phyloP scores from a whole-genome alignment of 92 coral and sea anemone species.

The Zoanthus sansibaricus region DNA sequence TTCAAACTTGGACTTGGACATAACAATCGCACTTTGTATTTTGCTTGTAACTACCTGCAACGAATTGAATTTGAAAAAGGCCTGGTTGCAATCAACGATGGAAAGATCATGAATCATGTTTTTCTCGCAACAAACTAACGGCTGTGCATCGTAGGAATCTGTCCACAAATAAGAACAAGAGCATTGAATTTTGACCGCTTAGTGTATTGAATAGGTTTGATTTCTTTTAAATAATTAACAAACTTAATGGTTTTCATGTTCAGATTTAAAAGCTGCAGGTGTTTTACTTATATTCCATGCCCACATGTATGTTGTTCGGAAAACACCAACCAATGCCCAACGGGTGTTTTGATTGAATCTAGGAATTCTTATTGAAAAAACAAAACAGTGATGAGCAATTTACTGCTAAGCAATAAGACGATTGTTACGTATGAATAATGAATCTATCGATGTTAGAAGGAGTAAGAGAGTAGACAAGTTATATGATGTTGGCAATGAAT shows the following conservation, averaged over 20 bases:
- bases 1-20: not conserved
- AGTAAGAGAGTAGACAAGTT: no score
- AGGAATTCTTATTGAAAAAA: no score
- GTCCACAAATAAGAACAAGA: not conserved
- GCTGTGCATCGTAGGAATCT: not conserved
- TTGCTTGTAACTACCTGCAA: not conserved
- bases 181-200: not conserved
- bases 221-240: slow-evolving; percentile 27
- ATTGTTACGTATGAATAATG: no score
- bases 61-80: not conserved
- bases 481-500: no score
- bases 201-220: not conserved
- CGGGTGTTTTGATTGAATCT: not conserved
- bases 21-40: not conserved
- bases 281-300: not conserved
- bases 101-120: not conserved
- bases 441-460: no score
- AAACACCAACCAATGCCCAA: not conserved
- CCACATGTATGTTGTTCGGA: not conserved
- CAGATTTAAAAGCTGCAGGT: slow-evolving; percentile 1
- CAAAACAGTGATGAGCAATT: no score
- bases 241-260: not conserved
- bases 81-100: not conserved
- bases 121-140: not conserved
- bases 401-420: no score